Evolutionary conservation across 2,113 vertebrate species (phyloP), one percentile per base, ranked within the genome.

Genomic region (Neodontobutis hainanensis): DNA sequence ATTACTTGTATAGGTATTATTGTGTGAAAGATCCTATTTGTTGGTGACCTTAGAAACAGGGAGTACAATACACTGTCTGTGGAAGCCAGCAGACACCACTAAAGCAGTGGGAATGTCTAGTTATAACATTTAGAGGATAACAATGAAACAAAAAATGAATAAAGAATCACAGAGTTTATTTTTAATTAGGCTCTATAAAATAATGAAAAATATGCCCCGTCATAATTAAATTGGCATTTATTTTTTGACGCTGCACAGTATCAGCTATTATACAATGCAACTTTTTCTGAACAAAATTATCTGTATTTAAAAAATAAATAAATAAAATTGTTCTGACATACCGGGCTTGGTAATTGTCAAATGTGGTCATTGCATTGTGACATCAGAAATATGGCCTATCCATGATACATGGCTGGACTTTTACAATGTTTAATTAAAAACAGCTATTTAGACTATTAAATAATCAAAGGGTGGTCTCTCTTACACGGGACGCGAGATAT

Each of bases 1-100:
- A 92, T 92, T 92, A 92, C 89, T 91, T 90, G 89, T 90, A 89
- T 87, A 83, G 87, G 82, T 86, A 88, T 92, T 91, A 91, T 85
- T 84, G 82, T 85, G 88, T 91, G 90, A 91, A 89, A 83, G 89
- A 92, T 90, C 81, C 90, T 88, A 74, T 90, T 90, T 89, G 82
- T 83, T 83, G 86, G 85, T 85, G 84, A 84, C 87, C 85, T 66
- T 68, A 79, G 85, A 90, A 89, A 87, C 83, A 87, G 78, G 80
- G 74, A 73, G 57, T 79, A 83, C 82, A 87, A 85, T 82, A 72
- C 81, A 84, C 62, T 75, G 65, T 81, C 62, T 42, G 62, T 70
- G 47, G 65, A 77, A 75, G 75, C 73, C 55, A 59, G 40, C 70
- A 44, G 59, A 76, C 43, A 32, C 64, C 64, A 46, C 40, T 50